A percentile compares a stretch with the other conserved stretches of the same genome.
Evolutionary conservation across 2,113 vertebrate genomes (phyloP).

Genomic region (Okapia johnstoni): DNA sequence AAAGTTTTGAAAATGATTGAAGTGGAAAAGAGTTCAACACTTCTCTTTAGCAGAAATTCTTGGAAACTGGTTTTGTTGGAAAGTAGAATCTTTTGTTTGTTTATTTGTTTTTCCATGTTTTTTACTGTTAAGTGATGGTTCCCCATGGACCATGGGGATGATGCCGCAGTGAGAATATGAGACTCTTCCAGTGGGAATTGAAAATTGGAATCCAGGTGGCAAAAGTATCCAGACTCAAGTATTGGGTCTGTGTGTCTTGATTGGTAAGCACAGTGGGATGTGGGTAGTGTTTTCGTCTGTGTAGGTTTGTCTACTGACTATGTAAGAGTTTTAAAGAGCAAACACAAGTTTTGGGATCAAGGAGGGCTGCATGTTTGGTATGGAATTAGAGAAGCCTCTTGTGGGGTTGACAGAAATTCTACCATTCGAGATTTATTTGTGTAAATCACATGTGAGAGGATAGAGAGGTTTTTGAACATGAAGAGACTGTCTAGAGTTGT

Average conservation of each 20-base stretch:
- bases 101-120: not conserved
- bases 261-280: not conserved
- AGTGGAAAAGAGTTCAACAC: constrained; percentile 48
- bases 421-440: not conserved
- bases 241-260: not conserved
- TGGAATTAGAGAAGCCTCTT: not conserved
- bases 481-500: not conserved
- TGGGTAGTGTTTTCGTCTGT: not conserved
- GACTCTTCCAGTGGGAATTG: not conserved
- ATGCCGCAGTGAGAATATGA: not conserved
- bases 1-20: constrained; percentile 62
- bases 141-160: not conserved
- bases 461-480: not conserved
- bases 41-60: not conserved
- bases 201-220: not conserved
- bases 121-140: not conserved
- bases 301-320: not conserved
- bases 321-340: not conserved
- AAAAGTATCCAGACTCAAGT: not conserved
- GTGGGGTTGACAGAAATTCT: not conserved
- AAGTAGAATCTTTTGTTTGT: not conserved
- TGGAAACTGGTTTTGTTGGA: constrained; percentile 27
- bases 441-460: not conserved
- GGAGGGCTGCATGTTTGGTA: not conserved
- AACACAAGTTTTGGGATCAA: not conserved